A percentile compares a stretch with the other conserved stretches of the same genome.
Conservation (phyloP, 2,113 vertebrate genomes). For the Cryptomyrus ogoouensis region DNA sequence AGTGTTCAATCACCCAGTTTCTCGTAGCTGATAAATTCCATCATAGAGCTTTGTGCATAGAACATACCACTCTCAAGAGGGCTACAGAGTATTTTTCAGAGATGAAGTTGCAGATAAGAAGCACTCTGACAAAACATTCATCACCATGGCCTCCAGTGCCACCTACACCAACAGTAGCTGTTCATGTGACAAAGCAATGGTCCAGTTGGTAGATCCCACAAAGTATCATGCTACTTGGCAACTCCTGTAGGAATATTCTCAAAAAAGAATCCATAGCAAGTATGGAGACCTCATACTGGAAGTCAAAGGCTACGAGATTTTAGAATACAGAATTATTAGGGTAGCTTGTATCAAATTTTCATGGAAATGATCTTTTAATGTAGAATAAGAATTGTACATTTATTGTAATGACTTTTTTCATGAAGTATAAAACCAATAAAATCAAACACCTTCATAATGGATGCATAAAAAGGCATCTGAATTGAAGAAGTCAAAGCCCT, state of each 20-base stretch:
- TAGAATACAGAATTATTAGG: background rate
- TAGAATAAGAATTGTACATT: background rate
- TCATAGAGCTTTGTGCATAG: background rate
- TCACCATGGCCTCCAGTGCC: background rate
- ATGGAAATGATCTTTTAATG: background rate
- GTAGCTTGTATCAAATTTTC: background rate
- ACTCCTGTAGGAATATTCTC: background rate
- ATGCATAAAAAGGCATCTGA: background rate
- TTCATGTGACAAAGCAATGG: background rate
- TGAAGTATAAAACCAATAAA: background rate
- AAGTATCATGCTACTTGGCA: background rate
- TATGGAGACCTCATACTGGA: background rate
- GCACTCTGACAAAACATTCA: background rate
- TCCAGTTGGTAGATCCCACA: background rate
- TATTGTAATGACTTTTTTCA: background rate
- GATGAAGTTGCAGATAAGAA: background rate
- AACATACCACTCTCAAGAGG: background rate
- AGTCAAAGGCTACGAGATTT: background rate
- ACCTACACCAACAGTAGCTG: background rate
- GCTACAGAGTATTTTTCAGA: background rate
- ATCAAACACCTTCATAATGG: background rate
- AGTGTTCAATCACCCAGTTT: background rate
- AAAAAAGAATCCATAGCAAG: background rate
- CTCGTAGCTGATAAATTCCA: background rate
- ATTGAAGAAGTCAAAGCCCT: background rate